These are phyloP conservation scores for Bombus breviceps DNA, from an alignment of 1,140 invertebrate genomes.

Conservation along the genomic window DNA sequence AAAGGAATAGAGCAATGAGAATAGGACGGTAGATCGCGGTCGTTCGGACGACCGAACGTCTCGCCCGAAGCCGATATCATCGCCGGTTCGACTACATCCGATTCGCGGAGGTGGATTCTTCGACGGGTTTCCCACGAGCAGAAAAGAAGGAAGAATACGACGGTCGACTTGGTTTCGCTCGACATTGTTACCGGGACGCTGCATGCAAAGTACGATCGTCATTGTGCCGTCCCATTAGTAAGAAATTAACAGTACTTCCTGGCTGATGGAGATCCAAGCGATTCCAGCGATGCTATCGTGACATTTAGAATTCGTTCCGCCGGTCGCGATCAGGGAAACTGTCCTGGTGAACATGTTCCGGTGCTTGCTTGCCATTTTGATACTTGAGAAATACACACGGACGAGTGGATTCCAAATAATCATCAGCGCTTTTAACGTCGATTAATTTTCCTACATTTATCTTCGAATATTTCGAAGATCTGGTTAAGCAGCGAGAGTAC, in stretches of 20 bases:
- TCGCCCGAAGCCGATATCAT: constrained; percentile 42
- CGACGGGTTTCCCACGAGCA: constrained; percentile 41
- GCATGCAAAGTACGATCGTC: constrained; percentile 40
- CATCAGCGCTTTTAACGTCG: no score
- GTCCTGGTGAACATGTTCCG: not conserved
- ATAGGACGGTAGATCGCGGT: not conserved
- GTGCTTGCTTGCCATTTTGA: not conserved
- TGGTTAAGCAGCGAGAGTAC: no score
- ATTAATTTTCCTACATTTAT: no score
- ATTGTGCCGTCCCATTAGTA: constrained; percentile 36
- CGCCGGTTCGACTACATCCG: constrained; percentile 38
- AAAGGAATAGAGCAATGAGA: no score
- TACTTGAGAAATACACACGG: no score
- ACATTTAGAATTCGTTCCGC: not conserved
- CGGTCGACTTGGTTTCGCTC: constrained; percentile 32
- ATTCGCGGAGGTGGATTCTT: constrained; percentile 39
- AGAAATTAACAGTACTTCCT: constrained; percentile 42
- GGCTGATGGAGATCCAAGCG: not conserved
- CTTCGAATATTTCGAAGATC: no score
- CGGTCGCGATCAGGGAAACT: not conserved
- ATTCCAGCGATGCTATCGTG: constrained; percentile 1
- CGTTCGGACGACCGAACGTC: constrained; percentile 33
- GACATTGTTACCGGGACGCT: constrained; percentile 41
- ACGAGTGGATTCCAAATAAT: no score
- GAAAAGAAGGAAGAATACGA: constrained; percentile 37